Base-by-base conservation (phyloP, 2,888 invertebrate species). In the Phalangium opilio region DNA sequence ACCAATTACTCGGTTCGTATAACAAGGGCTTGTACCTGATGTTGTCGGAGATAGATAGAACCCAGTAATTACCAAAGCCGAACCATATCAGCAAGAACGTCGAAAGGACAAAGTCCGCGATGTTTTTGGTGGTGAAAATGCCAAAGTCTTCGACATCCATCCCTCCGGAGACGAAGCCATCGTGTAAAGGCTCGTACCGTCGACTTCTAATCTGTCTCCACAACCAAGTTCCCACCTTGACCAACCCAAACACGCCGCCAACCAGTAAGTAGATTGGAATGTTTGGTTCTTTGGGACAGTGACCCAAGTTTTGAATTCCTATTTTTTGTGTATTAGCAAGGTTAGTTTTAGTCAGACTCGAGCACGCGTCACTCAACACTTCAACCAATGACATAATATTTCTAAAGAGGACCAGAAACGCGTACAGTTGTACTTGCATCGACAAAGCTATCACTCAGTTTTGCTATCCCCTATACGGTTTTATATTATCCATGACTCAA, bases 211-310 rank as follows among this genome's bases (percentile, higher is more conserved):
- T 71, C 66, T 81, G 80, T 10, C 73, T 70, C 73, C 74, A 77
- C 42, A 77, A 67, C 49, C 2, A 15, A 8, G 19, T 33, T 15
- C 60, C 45, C 17, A 64, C 52, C 53, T 81, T 79, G 2, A 78
- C 70, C 14, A 78, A 73, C 0, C 83, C 83, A 11, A 81, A 73
- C 10, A 77, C 75, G 0, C 84, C 85, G 0, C 83, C 84, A n/a
- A 83, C 81, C 48, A 84, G 75, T 76, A 84, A 79, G 68, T 84
- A 85, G 20, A 83, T 75, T 0, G 84, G 83, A 54, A 85, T 77
- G 50, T 78, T 73, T 0, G 79, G 78, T 65, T 83, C 79, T 41
- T 74, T 73, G 0, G 84, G 84, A 57, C 85, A 85, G 62, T 83
- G 82, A 17, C 79, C 73, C 50, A 81, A 74, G 66, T 79, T 82